These are phyloP conservation scores for Vicugna pacos DNA, from an alignment of 2,113 vertebrate genomes.

Conservation along the genomic window DNA sequence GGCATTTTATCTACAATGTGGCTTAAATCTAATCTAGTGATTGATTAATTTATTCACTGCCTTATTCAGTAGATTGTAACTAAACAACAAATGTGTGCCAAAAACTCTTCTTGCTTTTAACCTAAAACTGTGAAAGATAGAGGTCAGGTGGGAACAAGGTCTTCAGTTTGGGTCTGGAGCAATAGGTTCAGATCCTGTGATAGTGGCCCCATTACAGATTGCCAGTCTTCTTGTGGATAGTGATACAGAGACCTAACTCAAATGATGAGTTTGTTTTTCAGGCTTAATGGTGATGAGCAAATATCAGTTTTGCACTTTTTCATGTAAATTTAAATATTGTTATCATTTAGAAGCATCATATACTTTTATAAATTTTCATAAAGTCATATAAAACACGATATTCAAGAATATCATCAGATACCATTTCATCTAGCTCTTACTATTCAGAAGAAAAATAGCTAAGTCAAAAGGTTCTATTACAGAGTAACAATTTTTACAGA, in stretches of 20 bases:
- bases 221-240: not conserved
- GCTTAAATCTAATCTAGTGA: not conserved
- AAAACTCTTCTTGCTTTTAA: not conserved
- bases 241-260: not conserved
- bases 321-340: not conserved
- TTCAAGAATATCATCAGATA: not conserved
- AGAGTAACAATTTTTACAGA: not conserved
- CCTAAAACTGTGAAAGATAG: not conserved
- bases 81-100: not conserved
- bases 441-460: not conserved
- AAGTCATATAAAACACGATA: not conserved
- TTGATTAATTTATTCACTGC: not conserved
- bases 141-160: not conserved
- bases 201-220: not conserved
- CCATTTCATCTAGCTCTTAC: not conserved
- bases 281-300: not conserved
- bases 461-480: not conserved
- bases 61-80: not conserved
- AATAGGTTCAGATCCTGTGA: not conserved
- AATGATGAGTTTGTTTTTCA: not conserved
- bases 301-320: not conserved
- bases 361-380: not conserved
- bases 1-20: not conserved
- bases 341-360: not conserved
- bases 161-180: accelerated